phyloP scores from a whole-genome alignment of 2,797 vertebrate genomes.

The Argya squamiceps region DNA sequence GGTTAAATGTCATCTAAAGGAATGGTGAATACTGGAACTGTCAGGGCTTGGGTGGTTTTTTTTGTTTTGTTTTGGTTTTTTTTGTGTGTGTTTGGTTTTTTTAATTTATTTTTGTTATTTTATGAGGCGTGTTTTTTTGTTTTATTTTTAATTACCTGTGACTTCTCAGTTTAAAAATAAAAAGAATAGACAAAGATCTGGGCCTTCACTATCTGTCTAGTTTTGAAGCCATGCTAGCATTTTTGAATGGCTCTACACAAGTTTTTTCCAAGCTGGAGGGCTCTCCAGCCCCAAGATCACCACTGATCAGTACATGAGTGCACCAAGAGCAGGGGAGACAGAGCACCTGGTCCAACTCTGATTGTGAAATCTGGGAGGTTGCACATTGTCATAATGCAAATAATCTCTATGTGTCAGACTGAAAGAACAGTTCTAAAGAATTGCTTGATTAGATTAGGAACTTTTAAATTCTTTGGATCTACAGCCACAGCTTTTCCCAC shows the following conservation, averaged over 20 bases:
- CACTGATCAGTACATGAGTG: background rate
- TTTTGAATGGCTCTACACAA: constrained; percentile 5
- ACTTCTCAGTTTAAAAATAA: background rate
- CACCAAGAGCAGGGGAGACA: constrained; percentile 14
- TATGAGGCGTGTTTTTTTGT: background rate
- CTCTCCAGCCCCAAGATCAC: background rate
- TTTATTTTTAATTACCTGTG: background rate
- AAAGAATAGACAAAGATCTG: background rate
- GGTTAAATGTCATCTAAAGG: background rate
- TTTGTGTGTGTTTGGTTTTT: too few species aligned
- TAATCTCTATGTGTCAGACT: background rate
- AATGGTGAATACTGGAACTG: background rate
- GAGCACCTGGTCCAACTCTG: background rate
- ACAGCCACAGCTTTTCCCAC: background rate
- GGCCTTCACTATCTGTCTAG: background rate
- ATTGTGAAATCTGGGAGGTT: background rate
- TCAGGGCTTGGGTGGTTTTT: too few species aligned
- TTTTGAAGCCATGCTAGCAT: background rate
- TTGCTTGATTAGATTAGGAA: background rate
- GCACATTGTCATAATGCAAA: background rate
- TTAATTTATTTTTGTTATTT: background rate
- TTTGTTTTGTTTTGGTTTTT: too few species aligned
- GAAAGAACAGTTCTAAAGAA: background rate
- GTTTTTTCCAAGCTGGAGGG: background rate
- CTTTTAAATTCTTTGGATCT: background rate